Base-by-base conservation (phyloP, 2,113 vertebrate genomes). In the Alexandromys fortis region DNA sequence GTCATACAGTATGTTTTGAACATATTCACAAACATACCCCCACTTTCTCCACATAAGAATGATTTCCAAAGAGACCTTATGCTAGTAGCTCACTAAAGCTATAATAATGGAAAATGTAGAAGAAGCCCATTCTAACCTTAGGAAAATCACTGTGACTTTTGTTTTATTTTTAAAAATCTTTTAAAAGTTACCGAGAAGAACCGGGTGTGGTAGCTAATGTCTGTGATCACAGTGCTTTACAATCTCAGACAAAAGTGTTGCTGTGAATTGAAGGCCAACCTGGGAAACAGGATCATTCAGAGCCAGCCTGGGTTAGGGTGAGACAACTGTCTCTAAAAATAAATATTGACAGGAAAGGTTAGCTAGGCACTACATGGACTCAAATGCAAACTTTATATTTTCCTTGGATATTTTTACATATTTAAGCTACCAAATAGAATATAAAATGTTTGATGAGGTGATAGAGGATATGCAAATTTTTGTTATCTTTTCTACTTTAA, bases 31-130 rank as follows among this genome's bases (percentile, higher is more conserved):
- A 61, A 42, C 38, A 83, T 19, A 65, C 7, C 13, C 38, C 26
- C 42, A 14, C 58, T 58, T 65, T 85, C 26, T 42, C 58, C 61
- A 83, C 7, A 24, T 38, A 86, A 67, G 5, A 47, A 22, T 94
- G 96, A 92, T 67, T 83, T 75, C 76, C 92, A 91, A 94, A 95
- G 47, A 16, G 68, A 0, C 49, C 94, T 76, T 87, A 86, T 42
- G 21, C 30, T 92, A 81, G 91, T 45, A 88, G 90, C 95, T 87
- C 8, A 96, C 42, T 95, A 95, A 93, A 96, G 95, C 77, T 28
- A 42, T 94, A 47, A 13, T 72, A 82, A 11, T 4, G 17, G 68
- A 95, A 97, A 96, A 63, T 83, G 30, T 52, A 33, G 19, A 96
- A 94, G 38, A 55, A 55, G 14, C 13, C 35, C 5, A 24, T 83